These are phyloP conservation scores for Tachyglossus aculeatus DNA, from an alignment of 2,797 vertebrate genomes.

Conservation along the genomic window DNA sequence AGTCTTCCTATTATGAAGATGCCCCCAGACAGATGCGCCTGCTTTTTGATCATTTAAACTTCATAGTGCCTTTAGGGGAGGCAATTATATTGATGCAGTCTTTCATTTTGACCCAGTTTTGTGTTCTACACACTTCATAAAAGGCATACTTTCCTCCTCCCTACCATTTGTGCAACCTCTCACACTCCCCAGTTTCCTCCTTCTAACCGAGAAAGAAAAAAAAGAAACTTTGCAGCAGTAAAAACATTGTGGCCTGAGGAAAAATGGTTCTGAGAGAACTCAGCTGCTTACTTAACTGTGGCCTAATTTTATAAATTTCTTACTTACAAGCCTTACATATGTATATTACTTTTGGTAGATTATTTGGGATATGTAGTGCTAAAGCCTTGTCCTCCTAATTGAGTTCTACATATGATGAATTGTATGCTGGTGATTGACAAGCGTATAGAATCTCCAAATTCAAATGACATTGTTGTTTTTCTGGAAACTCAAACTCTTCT, in stretches of 20 bases:
- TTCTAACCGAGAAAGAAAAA: too few species aligned
- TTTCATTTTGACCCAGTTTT: not conserved
- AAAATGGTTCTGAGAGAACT: too few species aligned
- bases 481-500: constrained; percentile 2
- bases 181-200: not conserved
- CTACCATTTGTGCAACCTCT: not conserved
- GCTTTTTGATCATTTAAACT: not conserved
- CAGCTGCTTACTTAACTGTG: too few species aligned
- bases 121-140: not conserved
- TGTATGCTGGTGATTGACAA: not conserved
- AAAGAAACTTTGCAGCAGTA: too few species aligned
- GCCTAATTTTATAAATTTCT: too few species aligned
- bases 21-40: not conserved
- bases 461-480: too few species aligned
- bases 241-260: too few species aligned
- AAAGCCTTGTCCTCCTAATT: too few species aligned
- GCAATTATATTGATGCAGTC: not conserved
- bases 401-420: not conserved
- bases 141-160: not conserved
- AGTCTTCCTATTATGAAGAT: not conserved
- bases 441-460: too few species aligned
- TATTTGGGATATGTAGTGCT: too few species aligned
- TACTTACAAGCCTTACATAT: too few species aligned
- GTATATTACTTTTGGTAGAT: too few species aligned
- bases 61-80: not conserved